Base-by-base conservation (phyloP, 2,113 vertebrate species). In the Prionailurus bengalensis region DNA sequence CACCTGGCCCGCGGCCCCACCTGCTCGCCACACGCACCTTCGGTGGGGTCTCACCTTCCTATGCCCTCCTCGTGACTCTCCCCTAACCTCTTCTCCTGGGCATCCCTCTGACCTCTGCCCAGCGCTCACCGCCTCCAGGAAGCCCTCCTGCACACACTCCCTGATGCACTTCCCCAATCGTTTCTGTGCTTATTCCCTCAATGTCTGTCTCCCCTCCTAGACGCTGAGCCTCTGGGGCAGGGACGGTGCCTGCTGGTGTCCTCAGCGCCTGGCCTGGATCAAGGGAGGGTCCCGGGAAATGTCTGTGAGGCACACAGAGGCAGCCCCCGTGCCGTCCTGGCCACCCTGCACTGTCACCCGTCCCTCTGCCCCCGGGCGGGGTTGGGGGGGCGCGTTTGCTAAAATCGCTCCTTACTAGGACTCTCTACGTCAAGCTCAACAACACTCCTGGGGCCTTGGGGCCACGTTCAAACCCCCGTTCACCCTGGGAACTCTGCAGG, bases 1-100 rank as follows among this genome's bases (percentile, higher is more conserved):
- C 15, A 0, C 1, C 15, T 5, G 0, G 4, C 33, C 68, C 17
- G 4, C 51, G 0, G 13, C 12, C 93, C 42, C 68, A 0, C 6
- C n/a, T 1, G 29, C 51, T 14, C 4, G 39, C 84, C 0, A 2
- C 25, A 5, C 16, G 9, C 55, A 1, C 55, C 23, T 1, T 17
- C 93, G 7, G 45, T 1, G 23, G 76, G 53, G 14, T 5, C 21
- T 58, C 58, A 7, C 58, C 36, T 25, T 19, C 27, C 0, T 6
- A 6, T n/a, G 3, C 21, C 27, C 10, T 81, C 65, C 58, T 39
- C 1, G 1, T 12, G 8, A 33, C 19, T 33, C 39, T 39, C 36
- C 45, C 31, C 33, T 45, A 53, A n/a, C 14, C n/a, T 45, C 29
- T 5, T 25, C 12, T 27, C 29, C 45, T 73, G 1, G 1, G 0